Evolutionary conservation across 37 sponge, comb jelly and placozoan genomes (phyloP), one percentile per base, ranked within the genome.

Genomic region (Hexactinellida sp.): DNA sequence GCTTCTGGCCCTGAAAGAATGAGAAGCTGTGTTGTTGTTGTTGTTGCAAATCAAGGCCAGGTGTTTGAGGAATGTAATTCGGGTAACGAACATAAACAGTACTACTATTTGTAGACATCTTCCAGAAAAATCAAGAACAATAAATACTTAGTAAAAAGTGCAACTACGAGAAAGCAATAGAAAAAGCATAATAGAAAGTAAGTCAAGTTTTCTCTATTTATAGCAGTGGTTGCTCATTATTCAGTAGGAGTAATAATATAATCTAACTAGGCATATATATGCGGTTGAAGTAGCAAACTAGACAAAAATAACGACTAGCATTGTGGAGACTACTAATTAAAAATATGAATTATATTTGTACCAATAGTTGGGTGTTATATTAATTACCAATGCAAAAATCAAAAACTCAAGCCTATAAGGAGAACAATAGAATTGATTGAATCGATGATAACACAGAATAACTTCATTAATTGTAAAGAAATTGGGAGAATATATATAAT

Each of bases 81-180:
- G 76, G 76, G 76, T 63, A 63, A 32, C 76, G 30, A 28, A n/a
- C 76, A 63, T 63, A 63, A 63, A 63, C 76, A 32, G 76, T 63
- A 63, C 76, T n/a, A 63, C 76, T 63, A 28, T 63, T 63, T 63
- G 76, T 63, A 63, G 76, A 63, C 76, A 63, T 63, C 76, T 21
- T 63, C n/a, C n/a, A n/a, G n/a, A n/a, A n/a, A n/a, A n/a, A n/a
- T n/a, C n/a, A n/a, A n/a, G n/a, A n/a, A n/a, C n/a, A 63, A 63
- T 63, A 63, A 16, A 47, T n/a, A n/a, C n/a, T n/a, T n/a, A 47
- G 52, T 47, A 16, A 47, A 47, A 47, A 47, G 16, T 9, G 16
- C 52, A 47, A 16, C 9, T 47, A 47, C 16, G 16, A 19, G 52
- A 47, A 47, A 47, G 16, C 52, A 47, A 16, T 47, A 47, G 52